phyloP scores from a whole-genome alignment of 2,888 invertebrate genomes.

The Myathropa florea region DNA sequence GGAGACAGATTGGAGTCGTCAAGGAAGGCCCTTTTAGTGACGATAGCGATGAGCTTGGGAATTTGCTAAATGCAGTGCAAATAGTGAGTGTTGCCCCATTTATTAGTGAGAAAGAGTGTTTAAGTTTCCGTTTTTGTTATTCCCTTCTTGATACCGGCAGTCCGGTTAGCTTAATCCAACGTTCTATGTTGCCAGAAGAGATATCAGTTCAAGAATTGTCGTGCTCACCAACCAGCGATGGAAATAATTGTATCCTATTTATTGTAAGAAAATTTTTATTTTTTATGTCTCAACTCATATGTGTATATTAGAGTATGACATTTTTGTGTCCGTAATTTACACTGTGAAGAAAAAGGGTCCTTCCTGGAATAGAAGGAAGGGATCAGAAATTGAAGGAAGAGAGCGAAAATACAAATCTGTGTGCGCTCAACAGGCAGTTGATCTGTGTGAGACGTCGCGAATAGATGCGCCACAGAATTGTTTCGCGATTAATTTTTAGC shows the following conservation, averaged over 20 bases:
- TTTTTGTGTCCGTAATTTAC: too few relatives aligned
- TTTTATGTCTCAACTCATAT: too few relatives aligned
- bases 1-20: not conserved
- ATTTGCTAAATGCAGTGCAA: constrained; percentile 1
- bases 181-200: constrained; percentile 28
- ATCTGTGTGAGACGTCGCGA: constrained; percentile 1
- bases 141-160: constrained; percentile 53
- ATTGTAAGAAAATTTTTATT: too few relatives aligned
- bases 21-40: too few relatives aligned
- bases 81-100: constrained; percentile 39
- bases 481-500: not conserved
- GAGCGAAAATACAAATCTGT: not conserved
- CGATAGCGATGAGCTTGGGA: not conserved
- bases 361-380: not conserved
- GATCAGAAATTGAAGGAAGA: not conserved
- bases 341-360: too few relatives aligned
- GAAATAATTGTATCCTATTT: too few relatives aligned
- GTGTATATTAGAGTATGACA: not conserved
- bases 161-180: constrained; percentile 39
- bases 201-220: not conserved
- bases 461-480: not conserved
- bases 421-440: constrained; percentile 4
- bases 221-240: too few relatives aligned
- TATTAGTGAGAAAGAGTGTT: not conserved
- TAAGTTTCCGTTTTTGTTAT: not conserved